phyloP scores from a whole-genome alignment of 2,113 vertebrate species.

The Trematomus loennbergii region DNA sequence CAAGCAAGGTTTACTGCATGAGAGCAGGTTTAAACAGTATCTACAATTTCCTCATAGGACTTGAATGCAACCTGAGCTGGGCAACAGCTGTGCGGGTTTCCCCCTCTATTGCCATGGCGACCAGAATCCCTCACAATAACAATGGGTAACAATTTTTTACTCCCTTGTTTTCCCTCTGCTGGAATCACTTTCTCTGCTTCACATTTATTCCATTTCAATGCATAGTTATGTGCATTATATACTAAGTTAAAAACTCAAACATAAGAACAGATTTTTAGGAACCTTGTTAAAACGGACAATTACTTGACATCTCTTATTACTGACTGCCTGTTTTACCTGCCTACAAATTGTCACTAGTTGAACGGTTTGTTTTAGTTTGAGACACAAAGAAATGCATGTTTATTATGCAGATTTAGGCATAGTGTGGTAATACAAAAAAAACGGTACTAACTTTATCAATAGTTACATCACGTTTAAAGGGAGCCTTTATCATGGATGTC shows the following conservation, averaged over 20 bases:
- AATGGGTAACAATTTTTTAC: conserved; percentile 41
- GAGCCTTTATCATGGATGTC: too few species aligned
- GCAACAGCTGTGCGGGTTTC: conserved; percentile 85
- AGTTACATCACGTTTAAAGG: too few species aligned
- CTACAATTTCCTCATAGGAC: conserved; percentile 39
- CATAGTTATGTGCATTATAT: not conserved
- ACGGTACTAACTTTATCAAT: not conserved
- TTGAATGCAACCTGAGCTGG: conserved; percentile 59
- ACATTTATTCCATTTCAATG: conserved; percentile 9
- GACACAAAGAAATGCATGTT: too few species aligned
- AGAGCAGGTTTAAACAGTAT: not conserved
- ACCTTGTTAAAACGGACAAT: not conserved
- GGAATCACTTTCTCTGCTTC: conserved; percentile 44
- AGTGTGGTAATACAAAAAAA: not conserved
- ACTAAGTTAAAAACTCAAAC: not conserved
- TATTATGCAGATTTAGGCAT: not conserved
- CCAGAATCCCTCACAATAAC: conserved; percentile 75
- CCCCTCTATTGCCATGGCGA: conserved; percentile 78
- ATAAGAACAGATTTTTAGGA: not conserved
- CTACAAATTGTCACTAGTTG: not conserved
- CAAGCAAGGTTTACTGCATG: not conserved
- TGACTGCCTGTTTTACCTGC: not conserved
- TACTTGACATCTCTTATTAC: not conserved
- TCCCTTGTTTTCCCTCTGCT: conserved; percentile 57
- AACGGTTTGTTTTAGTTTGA: not conserved